A percentile compares a stretch with the other conserved stretches of the same genome.
Conservation (phyloP, 2,113 vertebrate genomes). For the Ochotona curzoniae region DNA sequence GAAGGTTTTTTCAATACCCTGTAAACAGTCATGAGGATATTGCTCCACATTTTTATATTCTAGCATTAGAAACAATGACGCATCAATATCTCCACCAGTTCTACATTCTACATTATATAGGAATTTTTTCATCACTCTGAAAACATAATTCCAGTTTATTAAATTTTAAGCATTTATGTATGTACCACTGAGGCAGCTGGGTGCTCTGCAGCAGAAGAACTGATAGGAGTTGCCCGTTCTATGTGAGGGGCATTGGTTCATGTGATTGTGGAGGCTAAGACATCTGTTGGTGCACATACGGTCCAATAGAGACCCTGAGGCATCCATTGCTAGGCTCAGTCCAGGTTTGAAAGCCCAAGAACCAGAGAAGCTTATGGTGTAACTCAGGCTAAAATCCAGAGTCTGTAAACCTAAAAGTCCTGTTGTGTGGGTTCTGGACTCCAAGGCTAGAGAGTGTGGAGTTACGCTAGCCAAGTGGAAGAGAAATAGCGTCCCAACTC, state of each 20-base stretch:
- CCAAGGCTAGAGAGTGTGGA: fast-evolving
- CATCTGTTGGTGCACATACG: no score
- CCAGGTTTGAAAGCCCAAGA: background rate
- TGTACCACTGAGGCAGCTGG: background rate
- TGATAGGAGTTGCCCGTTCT: no score
- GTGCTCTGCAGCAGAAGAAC: background rate
- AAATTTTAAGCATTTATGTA: background rate
- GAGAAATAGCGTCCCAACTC: background rate
- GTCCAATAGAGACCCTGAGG: background rate
- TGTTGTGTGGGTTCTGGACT: no score
- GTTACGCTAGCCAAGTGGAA: background rate
- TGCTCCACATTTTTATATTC: background rate
- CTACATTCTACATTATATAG: background rate
- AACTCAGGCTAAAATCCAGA: background rate
- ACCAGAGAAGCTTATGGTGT: background rate
- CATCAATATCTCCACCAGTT: background rate
- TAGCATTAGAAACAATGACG: background rate
- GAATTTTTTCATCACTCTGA: background rate
- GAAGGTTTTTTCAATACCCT: background rate
- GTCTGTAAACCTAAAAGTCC: no score
- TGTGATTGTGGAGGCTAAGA: background rate
- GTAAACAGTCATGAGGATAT: background rate
- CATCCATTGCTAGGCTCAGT: background rate
- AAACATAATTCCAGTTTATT: background rate
- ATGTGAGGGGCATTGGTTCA: background rate